Evolutionary conservation across 2,888 invertebrate species (phyloP), one percentile per base, ranked within the genome.

Genomic region (Aporophyla nigra): DNA sequence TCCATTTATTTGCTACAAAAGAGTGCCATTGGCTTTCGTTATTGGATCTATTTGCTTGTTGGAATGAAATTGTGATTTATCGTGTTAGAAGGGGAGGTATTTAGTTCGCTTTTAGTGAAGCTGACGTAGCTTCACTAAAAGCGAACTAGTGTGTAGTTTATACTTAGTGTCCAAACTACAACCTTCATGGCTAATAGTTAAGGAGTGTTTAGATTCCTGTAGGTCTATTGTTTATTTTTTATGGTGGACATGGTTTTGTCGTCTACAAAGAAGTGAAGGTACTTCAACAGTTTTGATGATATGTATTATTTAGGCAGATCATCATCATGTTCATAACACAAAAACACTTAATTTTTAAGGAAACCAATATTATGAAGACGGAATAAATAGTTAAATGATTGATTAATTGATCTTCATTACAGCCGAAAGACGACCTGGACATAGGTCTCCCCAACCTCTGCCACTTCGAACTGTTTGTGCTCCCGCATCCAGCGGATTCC

Each of bases 1-100:
- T 83, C 71, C 77, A 83, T 83, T 80, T 83, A 61, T 80, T 72
- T 72, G 54, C 71, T 56, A 79, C 61, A 54, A 72, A 65, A 76
- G 76, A 49, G 0, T 74, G 71, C 46, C 71, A 76, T 76, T 81
- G 61, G 16, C 46, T 72, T 81, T 81, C 70, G 80, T 80, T 76
- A 76, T 58, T 67, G 40, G 27, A 81, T 70, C 58, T 54, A 54
- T 72, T 78, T 61, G 54, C 40, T 74, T 78, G 27, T 53, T 74
- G 19, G 19, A 81, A 58, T 78, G 53, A 24, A 67, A 70, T 70
- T 70, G n/a, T 59, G 21, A 71, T 80, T 56, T 58, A 76, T 54
- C 33, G 2, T 24, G 27, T 21, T 33, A 5, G 1, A 67, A 40
- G 16, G 3, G 10, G 21, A 40, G 19, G 14, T 5, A 70, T 63